Evolutionary conservation across 2,113 vertebrate genomes (phyloP).

Genomic region (Macquaria australasica): DNA sequence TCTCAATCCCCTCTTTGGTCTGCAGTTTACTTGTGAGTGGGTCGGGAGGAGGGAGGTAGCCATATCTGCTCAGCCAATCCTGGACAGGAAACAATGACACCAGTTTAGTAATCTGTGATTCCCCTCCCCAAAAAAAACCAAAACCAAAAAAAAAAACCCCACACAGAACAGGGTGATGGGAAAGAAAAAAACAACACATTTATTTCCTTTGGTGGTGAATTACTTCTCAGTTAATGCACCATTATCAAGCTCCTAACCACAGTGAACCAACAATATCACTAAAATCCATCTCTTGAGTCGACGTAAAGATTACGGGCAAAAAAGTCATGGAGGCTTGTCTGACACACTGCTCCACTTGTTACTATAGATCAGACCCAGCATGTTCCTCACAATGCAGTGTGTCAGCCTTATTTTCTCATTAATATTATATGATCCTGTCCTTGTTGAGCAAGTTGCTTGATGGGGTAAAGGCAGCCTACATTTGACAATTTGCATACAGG

Average conservation of each 20-base stretch:
- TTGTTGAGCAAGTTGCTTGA: not conserved
- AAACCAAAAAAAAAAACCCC: not conserved
- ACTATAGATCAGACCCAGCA: not conserved
- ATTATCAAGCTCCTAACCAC: not conserved
- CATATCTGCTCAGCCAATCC: slow-evolving; percentile 92
- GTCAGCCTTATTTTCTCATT: slow-evolving; percentile 8
- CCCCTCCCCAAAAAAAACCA: no score
- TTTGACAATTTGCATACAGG: not conserved
- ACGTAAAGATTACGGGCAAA: not conserved
- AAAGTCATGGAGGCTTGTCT: not conserved
- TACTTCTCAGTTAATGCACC: not conserved
- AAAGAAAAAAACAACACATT: not conserved
- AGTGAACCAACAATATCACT: not conserved
- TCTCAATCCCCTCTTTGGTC: slow-evolving; percentile 83
- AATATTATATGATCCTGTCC: slow-evolving; percentile 24
- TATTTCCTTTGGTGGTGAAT: not conserved
- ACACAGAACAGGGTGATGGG: not conserved
- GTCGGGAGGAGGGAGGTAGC: slow-evolving; percentile 89
- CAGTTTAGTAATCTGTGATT: not conserved
- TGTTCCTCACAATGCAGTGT: not conserved
- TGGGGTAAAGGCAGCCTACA: not conserved
- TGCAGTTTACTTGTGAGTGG: slow-evolving; percentile 86
- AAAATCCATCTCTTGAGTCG: not conserved
- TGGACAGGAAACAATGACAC: slow-evolving; percentile 56
- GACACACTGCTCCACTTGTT: not conserved